Base-by-base conservation (phyloP, 1,140 invertebrate species). In the Zelostemma sp. region DNA sequence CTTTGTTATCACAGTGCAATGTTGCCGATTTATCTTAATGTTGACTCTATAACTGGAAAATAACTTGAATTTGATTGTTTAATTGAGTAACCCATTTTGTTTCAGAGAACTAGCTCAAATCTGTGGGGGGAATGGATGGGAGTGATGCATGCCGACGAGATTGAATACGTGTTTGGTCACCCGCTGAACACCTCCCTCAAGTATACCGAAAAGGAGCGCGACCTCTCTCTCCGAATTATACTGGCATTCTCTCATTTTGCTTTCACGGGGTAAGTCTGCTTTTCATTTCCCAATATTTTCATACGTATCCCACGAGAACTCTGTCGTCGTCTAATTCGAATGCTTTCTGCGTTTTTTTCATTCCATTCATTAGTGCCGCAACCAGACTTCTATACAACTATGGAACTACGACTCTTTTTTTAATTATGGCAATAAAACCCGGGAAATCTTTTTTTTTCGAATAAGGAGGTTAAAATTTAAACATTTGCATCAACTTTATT, bases 51-150 rank as follows among this genome's bases (percentile, higher is more conserved):
- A n/a, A n/a, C n/a, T n/a, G n/a, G n/a, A n/a, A n/a, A n/a, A n/a
- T n/a, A n/a, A n/a, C n/a, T n/a, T n/a, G n/a, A n/a, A n/a, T n/a
- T n/a, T n/a, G n/a, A n/a, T n/a, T n/a, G n/a, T n/a, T n/a, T n/a
- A 58, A 64, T 66, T 73, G 41, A 28, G 0, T 14, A 8, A 57
- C 28, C 1, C 73, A 56, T 61, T 66, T 8, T 68, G 57, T 93
- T 92, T 6, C 91, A 97, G 91, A 90, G 95, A 68, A 95, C 93
- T 8, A 93, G 92, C 75, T 93, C 91, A 8, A 94, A 92, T 77
- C 87, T 95, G 17, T 98, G 96, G 97, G 96, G 95, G 12, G 90
- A 95, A 78, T 98, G 97, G 97, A 97, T 98, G 95, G 97, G 97
- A 0, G 95, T 97, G 38, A 92, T 98, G 89, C 97, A 99, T 76